phyloP scores from a whole-genome alignment of 2,888 invertebrate species.

The Melinopterus prodromus region DNA sequence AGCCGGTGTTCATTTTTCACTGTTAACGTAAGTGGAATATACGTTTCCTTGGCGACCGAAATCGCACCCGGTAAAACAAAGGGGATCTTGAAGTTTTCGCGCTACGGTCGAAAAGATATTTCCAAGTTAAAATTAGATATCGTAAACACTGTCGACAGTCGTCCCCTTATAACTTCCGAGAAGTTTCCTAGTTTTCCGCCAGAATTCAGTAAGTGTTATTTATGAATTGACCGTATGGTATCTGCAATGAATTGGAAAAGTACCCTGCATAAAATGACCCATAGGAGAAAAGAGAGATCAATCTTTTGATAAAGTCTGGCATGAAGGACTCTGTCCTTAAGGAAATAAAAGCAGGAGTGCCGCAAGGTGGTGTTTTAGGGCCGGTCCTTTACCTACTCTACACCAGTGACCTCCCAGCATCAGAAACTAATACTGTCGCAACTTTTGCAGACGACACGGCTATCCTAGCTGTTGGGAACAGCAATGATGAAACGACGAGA shows the following conservation, averaged over 20 bases:
- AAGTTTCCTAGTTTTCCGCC: constrained; percentile 39
- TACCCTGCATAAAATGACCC: neutral
- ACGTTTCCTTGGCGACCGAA: neutral
- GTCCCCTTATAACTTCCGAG: constrained; percentile 32
- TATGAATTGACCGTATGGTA: constrained; percentile 23
- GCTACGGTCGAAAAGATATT: constrained; percentile 33
- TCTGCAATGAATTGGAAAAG: neutral
- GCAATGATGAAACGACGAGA: too few species aligned
- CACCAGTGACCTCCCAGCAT: too few species aligned
- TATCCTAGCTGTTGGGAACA: too few species aligned
- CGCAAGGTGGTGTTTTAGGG: too few species aligned
- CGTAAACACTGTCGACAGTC: constrained; percentile 40
- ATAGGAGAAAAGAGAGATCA: too few species aligned
- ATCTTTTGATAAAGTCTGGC: too few species aligned
- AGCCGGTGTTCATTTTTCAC: neutral
- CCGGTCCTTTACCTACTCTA: too few species aligned
- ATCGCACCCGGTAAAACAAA: neutral
- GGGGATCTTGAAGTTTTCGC: constrained; percentile 4
- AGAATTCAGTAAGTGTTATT: constrained; percentile 32
- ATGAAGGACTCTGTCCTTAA: too few species aligned
- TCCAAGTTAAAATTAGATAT: constrained; percentile 43
- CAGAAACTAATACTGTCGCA: too few species aligned
- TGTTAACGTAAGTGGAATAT: neutral
- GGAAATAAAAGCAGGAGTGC: too few species aligned
- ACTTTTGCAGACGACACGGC: too few species aligned